phyloP scores from a whole-genome alignment of 1,140 invertebrate species.

The Drosophila kurseongensis region DNA sequence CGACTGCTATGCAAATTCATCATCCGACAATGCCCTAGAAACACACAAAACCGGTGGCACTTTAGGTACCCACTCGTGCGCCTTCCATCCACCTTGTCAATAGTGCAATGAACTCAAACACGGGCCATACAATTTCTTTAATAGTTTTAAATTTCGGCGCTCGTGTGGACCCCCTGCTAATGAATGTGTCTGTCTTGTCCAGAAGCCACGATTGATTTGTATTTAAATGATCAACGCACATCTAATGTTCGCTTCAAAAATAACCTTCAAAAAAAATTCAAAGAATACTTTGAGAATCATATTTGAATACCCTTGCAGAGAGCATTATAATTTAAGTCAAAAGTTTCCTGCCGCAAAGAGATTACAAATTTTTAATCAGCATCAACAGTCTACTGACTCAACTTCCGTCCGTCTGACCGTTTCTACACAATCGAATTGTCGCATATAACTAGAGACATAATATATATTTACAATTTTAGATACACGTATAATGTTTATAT shows the following conservation, averaged over 20 bases:
- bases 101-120: slow-evolving; percentile 67
- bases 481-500: too few species aligned
- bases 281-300: too few species aligned
- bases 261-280: too few species aligned
- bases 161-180: slow-evolving; percentile 65
- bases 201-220: slow-evolving; percentile 55
- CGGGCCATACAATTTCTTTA: slow-evolving; percentile 43
- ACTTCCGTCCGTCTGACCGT: too few species aligned
- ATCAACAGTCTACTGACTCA: too few species aligned
- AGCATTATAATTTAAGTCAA: too few species aligned
- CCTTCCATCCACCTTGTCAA: slow-evolving; percentile 11
- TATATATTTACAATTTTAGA: too few species aligned
- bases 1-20: slow-evolving; percentile 74
- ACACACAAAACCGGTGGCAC: slow-evolving; percentile 77
- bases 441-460: too few species aligned
- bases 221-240: slow-evolving; percentile 29
- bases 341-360: too few species aligned
- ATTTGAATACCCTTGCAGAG: too few species aligned
- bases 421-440: too few species aligned
- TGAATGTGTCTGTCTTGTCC: slow-evolving; percentile 51
- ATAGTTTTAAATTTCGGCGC: slow-evolving; percentile 19
- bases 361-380: too few species aligned
- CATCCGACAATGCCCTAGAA: slow-evolving; percentile 63
- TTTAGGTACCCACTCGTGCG: slow-evolving; percentile 14
- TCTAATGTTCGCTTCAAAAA: background rate